A percentile compares a stretch with the other conserved stretches of the same genome.
These are phyloP conservation scores for Ictalurus furcatus DNA, from an alignment of 2,113 vertebrate species.

Conservation along the genomic window DNA sequence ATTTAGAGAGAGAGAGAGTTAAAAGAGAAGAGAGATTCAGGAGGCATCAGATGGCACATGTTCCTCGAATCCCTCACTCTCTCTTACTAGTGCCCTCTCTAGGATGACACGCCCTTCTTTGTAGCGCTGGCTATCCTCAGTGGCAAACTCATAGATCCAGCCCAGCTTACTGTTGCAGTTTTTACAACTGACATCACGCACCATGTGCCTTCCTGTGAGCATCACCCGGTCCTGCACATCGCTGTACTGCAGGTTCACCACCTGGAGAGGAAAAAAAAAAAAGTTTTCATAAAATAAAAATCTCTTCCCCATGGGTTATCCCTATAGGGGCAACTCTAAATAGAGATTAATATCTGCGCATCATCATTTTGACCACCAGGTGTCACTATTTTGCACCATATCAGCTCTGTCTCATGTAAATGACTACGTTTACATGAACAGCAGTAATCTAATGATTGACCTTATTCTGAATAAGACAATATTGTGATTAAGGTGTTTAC, in stretches of 20 bases:
- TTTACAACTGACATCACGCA: conserved; percentile 97
- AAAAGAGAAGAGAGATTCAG: conserved; percentile 66
- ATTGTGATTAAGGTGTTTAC: no score
- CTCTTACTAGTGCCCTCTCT: conserved; percentile 91
- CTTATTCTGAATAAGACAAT: no score
- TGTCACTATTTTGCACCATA: background rate
- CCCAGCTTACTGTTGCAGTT: conserved; percentile 99
- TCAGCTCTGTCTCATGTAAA: background rate
- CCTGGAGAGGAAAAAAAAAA: conserved; percentile 69
- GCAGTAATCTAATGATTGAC: no score
- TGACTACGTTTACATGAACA: background rate
- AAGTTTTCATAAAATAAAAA: background rate
- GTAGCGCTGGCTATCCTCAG: conserved; percentile 97
- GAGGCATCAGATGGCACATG: conserved; percentile 87
- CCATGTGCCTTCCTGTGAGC: conserved; percentile 98
- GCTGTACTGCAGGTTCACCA: conserved; percentile 97
- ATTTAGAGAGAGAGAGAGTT: background rate
- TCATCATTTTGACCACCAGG: background rate
- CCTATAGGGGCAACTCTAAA: background rate
- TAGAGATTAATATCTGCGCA: background rate
- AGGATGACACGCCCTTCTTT: conserved; percentile 97
- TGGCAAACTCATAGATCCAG: conserved; percentile 99
- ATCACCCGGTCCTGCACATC: conserved; percentile 98
- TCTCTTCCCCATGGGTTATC: background rate
- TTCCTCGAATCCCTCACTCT: conserved; percentile 94